phyloP scores from a whole-genome alignment of 2,113 vertebrate species.

The Tragelaphus scriptus region DNA sequence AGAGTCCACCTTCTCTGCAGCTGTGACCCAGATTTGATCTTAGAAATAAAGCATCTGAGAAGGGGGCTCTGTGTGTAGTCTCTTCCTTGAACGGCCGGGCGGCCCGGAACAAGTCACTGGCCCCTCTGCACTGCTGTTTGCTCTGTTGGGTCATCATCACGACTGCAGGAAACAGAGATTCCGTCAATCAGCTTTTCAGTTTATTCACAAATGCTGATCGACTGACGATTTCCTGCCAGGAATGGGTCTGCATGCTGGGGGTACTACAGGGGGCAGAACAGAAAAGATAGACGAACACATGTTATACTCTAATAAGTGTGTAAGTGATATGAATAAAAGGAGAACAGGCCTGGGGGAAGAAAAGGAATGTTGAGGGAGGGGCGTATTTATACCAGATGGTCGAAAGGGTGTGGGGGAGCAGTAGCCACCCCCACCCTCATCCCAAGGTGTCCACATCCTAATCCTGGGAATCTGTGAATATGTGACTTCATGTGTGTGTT shows the following conservation, averaged over 20 bases:
- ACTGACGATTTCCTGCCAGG: background rate
- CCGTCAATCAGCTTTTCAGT: background rate
- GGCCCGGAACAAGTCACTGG: no score
- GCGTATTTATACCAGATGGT: accelerated
- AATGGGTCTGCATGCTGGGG: background rate
- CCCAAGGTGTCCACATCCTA: background rate
- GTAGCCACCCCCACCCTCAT: background rate
- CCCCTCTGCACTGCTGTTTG: accelerated
- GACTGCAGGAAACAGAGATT: background rate
- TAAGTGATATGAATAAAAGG: background rate
- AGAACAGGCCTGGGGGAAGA: background rate
- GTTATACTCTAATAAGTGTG: accelerated
- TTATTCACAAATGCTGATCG: background rate
- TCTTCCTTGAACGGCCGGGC: accelerated
- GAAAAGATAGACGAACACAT: background rate
- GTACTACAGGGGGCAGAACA: background rate
- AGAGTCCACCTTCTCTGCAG: background rate
- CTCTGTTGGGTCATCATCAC: accelerated
- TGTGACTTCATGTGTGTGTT: background rate
- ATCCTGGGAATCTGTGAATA: background rate
- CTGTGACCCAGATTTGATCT: background rate
- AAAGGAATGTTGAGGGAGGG: accelerated
- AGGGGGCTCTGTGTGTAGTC: background rate
- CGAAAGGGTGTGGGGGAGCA: background rate
- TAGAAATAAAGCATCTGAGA: slow-evolving; percentile 42